phyloP scores from a whole-genome alignment of 2,797 vertebrate genomes.

The Acipenser ruthenus region DNA sequence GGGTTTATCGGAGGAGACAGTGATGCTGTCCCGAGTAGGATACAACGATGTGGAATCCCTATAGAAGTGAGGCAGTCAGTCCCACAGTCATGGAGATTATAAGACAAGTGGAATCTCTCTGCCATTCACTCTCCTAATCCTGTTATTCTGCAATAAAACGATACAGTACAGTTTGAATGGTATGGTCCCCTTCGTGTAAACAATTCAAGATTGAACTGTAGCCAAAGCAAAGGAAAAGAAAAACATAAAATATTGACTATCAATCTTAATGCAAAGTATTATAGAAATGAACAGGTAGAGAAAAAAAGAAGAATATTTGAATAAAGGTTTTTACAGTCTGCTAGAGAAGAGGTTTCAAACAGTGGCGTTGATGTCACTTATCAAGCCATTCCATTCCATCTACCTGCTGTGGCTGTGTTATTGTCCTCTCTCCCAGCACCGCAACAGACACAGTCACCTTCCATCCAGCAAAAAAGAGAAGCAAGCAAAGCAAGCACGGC shows the following conservation, averaged over 20 bases:
- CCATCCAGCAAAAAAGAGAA: slow-evolving; percentile 40
- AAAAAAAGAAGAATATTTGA: not conserved
- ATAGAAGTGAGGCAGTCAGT: too few species aligned
- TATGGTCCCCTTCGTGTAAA: too few species aligned
- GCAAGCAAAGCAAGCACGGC: slow-evolving; percentile 39
- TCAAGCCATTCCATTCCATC: slow-evolving; percentile 29
- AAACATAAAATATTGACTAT: slow-evolving; percentile 25
- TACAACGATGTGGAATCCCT: too few species aligned
- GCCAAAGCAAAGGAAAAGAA: slow-evolving; percentile 36
- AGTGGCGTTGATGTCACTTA: not conserved
- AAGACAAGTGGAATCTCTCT: too few species aligned
- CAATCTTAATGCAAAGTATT: slow-evolving; percentile 27
- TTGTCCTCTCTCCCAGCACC: slow-evolving; percentile 50
- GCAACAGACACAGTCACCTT: slow-evolving; percentile 55
- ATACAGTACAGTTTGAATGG: too few species aligned
- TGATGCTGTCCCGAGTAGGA: too few species aligned
- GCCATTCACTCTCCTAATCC: too few species aligned
- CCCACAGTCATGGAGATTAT: too few species aligned
- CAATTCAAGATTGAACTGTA: not conserved
- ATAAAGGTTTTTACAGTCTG: too few species aligned
- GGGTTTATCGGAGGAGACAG: too few species aligned
- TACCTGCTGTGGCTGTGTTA: slow-evolving; percentile 54
- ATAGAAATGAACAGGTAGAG: slow-evolving; percentile 23
- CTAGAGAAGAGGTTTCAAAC: slow-evolving; percentile 3
- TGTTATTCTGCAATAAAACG: too few species aligned